Evolutionary conservation across 2,113 vertebrate genomes (phyloP), one percentile per base, ranked within the genome.

Genomic region (Megaptera novaeangliae): DNA sequence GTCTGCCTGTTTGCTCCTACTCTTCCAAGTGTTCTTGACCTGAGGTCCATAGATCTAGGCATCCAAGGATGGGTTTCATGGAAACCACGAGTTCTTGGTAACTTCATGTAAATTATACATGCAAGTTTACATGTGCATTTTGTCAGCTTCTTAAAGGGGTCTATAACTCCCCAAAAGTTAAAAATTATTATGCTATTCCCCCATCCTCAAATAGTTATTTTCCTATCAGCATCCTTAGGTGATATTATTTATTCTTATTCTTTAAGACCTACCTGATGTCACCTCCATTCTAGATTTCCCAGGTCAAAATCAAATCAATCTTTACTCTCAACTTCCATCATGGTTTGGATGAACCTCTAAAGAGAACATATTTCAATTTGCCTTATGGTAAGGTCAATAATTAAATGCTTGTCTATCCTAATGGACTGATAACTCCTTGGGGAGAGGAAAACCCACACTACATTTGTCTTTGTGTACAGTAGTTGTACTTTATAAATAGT

Each of bases 241-340:
- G 12, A 52, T 4, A 34, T 61, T 21, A 14, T 72, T 31, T 57
- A 78, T 64, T 88, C 23, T 77, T 77, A 46, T 87, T 68, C 10
- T 91, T 68, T 68, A 64, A 90, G 34, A 8, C 5, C 34, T 72
- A 29, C 20, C 11, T 91, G 20, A 77, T 91, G 15, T 0, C 23
- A 66, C 88, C 27, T 87, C 34, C 29, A 4, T 68, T 96, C 41
- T 81, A 89, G 27, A 68, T 81, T 91, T 69, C 39, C 34, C 63
- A 81, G 36, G 34, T n/a, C 29, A 88, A 63, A 95, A 84, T 25
- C 49, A 74, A 92, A 74, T 75, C 13, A n/a, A 34, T 68, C 52
- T 90, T 86, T 74, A 49, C 36, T 89, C 57, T 87, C 15, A 88
- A 49, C 14, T 90, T 80, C 27, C 20, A 23, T 46, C 55, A 3